Conservation (phyloP, 2,113 vertebrate genomes). For the Pygoscelis adeliae region DNA sequence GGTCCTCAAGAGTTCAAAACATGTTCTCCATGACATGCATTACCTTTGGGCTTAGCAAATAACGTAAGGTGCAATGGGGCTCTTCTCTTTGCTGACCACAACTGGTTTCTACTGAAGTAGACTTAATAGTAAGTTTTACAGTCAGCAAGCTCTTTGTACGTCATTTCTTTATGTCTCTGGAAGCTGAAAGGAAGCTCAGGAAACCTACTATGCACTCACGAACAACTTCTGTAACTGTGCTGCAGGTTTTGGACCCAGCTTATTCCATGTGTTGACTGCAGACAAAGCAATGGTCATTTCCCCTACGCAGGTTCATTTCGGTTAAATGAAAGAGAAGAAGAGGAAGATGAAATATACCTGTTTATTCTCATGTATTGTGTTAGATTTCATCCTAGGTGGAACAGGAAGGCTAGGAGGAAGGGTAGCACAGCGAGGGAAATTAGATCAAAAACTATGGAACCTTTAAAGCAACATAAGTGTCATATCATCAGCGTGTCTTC, state of each 20-base stretch:
- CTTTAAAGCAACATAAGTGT: neutral
- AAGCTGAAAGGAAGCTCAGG: neutral
- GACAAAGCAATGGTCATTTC: neutral
- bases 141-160: neutral
- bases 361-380: neutral
- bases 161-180: neutral
- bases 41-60: neutral
- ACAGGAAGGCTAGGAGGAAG: neutral
- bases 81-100: neutral
- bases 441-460: neutral
- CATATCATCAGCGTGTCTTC: neutral
- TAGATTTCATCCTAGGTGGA: neutral
- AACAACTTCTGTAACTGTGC: neutral
- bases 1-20: neutral
- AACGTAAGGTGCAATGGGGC: neutral
- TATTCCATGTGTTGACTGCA: neutral
- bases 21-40: neutral
- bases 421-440: neutral
- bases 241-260: neutral
- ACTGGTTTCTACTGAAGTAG: neutral
- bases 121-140: neutral
- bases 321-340: neutral
- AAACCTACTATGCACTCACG: neutral
- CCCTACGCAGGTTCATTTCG: neutral
- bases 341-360: neutral